Evolutionary conservation across 2,113 vertebrate species (phyloP), one percentile per base, ranked within the genome.

Genomic region (Psilopogon haemacephalus): DNA sequence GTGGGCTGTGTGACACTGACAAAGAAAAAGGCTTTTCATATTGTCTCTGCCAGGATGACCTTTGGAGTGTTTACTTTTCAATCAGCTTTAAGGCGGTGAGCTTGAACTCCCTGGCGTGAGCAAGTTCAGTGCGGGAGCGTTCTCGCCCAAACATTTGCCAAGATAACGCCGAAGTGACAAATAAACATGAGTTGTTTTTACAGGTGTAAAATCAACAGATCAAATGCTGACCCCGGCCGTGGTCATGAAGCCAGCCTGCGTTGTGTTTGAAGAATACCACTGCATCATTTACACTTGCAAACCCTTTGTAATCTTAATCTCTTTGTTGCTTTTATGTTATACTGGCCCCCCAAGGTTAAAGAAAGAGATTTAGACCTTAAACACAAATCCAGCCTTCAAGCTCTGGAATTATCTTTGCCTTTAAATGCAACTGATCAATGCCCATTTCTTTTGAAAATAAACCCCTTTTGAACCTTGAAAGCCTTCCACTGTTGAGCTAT

Each of bases 381-480:
- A 98, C 97, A 98, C 98, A 98, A 98, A 98, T 98, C 98, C 98
- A 98, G 97, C 98, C 98, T 98, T 98, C 97, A 98, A 98, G 97
- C 97, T 97, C 97, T 97, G 97, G 98, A 98, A 98, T 98, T 98
- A 98, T 98, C 97, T 98, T 97, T 98, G 98, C 98, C 98, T 98
- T 98, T 98, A 98, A 98, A 98, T 98, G 97, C 96, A 97, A 97
- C 98, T 98, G 98, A 98, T 98, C 98, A 98, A 98, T 98, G 98
- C 97, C 97, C 97, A 97, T 98, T 98, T 98, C 98, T 98, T 99
- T 99, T 99, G 98, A 99, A 99, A 98, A 98, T 97, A 98, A 99
- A 99, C 98, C 98, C 99, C 98, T 98, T 98, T 99, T 99, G 98
- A 99, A 99, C 98, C 98, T 98, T 98, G 98, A 98, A 99, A 98